Evolutionary conservation across 92 coral and sea anemone species (phyloP).

Genomic region (Umimayanthus chanpuru): DNA sequence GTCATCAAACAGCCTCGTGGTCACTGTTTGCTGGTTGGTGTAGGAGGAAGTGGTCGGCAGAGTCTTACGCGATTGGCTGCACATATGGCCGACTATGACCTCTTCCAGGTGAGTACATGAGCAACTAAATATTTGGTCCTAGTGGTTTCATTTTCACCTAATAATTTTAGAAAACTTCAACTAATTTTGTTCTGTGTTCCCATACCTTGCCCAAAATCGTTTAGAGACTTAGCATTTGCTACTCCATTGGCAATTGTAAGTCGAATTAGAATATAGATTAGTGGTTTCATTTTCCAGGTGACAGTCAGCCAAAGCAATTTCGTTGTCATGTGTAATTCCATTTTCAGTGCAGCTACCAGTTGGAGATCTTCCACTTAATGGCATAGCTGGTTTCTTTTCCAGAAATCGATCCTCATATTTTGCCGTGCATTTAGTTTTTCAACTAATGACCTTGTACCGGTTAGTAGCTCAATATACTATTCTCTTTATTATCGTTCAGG

Average conservation of each 20-base stretch:
- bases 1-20: slow-evolving; percentile 99
- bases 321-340: not conserved
- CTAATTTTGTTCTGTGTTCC: too few relatives aligned
- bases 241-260: too few relatives aligned
- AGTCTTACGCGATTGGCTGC: slow-evolving; percentile 96
- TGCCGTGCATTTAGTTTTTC: not conserved
- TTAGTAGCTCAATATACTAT: not conserved
- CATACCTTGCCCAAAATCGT: too few relatives aligned
- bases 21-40: slow-evolving; percentile 96
- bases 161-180: not conserved
- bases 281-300: not conserved
- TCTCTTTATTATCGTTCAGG: slow-evolving; percentile 49
- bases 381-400: not conserved
- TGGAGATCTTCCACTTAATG: not conserved
- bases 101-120: slow-evolving; percentile 80
- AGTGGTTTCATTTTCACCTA: not conserved
- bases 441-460: not conserved
- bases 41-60: slow-evolving; percentile 98
- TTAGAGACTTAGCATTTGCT: too few relatives aligned
- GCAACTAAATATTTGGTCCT: not conserved
- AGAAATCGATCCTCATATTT: not conserved
- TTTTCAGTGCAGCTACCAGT: not conserved
- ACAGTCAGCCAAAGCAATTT: not conserved
- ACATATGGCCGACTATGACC: slow-evolving; percentile 97
- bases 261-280: not conserved